Base-by-base conservation (phyloP, 1,140 invertebrate genomes). In the Dreissena rostriformis region DNA sequence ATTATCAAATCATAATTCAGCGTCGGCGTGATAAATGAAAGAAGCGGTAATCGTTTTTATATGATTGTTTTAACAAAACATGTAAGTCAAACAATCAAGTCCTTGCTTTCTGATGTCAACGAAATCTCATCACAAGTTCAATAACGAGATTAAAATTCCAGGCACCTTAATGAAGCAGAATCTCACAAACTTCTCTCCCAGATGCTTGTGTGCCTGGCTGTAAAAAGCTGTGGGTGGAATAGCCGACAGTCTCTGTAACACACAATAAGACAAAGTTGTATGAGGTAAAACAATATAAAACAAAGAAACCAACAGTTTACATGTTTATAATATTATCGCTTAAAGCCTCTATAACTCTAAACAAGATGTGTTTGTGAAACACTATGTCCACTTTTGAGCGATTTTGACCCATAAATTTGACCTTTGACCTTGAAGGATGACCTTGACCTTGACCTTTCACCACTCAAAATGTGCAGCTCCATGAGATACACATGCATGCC, bases 201-300 rank as follows among this genome's bases (percentile, higher is more conserved):
- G 93, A 82, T 95, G 92, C 93, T 98, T 98, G 93, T 99, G 95
- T 22, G 94, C 94, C 0, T 95, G 94, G 63, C 96, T 96, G 92
- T 99, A 99, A 94, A 99, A 99, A 0, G 97, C 98, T 70, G 97
- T 97, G 14, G 97, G 96, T 19, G 99, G 99, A 89, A 99, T 99
- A 51, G 97, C 96, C 89, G 98, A 96, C 26, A 99, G 93, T 81
- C 98, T 98, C 91, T 94, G 88, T 52, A 91, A 90, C 57, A 24
- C 17, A 8, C 39, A 39, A 8, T 39, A 39, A 39, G 39, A 39
- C 39, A 39, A 39, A 39, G 39, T 39, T 39, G 39, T 39, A 39
- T 39, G 39, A 39, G 8, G 8, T 39, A 39, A 39, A 8, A 39
- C 2, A 39, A 39, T n/a, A n/a, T n/a, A n/a, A n/a, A n/a, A n/a